Conservation (phyloP, 2,888 invertebrate genomes). For the Aproaerema taeniolella region DNA sequence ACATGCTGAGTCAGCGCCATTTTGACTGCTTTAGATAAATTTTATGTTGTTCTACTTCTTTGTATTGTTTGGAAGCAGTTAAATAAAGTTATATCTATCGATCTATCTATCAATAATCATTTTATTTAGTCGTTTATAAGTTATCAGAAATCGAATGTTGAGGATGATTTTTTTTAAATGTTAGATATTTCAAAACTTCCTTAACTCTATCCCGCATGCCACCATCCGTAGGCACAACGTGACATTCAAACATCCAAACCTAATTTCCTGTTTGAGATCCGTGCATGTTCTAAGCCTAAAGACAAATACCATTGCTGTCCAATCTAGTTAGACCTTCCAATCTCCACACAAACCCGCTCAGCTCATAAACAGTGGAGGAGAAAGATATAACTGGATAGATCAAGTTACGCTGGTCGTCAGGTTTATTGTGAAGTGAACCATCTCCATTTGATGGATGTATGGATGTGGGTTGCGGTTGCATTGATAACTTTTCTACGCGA, state of each 20-base stretch:
- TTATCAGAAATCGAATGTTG: no score
- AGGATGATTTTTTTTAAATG: no score
- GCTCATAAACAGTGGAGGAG: constrained; percentile 17
- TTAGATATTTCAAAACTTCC: background rate
- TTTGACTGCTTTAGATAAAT: no score
- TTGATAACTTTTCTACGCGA: constrained; percentile 5
- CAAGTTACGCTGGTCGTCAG: constrained; percentile 29
- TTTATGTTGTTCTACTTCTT: no score
- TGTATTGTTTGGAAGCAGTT: no score
- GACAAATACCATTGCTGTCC: constrained; percentile 60
- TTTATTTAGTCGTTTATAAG: no score
- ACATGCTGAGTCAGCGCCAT: no score
- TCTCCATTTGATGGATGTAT: constrained; percentile 10
- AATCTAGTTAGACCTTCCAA: constrained; percentile 32
- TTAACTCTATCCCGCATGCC: constrained; percentile 13
- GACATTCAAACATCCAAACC: constrained; percentile 69
- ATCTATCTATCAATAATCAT: no score
- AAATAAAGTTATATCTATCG: no score
- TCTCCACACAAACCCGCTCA: constrained; percentile 2
- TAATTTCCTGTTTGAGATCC: constrained; percentile 76
- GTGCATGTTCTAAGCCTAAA: constrained; percentile 58
- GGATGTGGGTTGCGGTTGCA: constrained; percentile 1
- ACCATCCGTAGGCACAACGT: constrained; percentile 36
- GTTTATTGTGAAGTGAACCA: constrained; percentile 29
- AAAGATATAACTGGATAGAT: constrained; percentile 27